Conservation (phyloP, 2,113 vertebrate species). For the Alosa alosa region DNA sequence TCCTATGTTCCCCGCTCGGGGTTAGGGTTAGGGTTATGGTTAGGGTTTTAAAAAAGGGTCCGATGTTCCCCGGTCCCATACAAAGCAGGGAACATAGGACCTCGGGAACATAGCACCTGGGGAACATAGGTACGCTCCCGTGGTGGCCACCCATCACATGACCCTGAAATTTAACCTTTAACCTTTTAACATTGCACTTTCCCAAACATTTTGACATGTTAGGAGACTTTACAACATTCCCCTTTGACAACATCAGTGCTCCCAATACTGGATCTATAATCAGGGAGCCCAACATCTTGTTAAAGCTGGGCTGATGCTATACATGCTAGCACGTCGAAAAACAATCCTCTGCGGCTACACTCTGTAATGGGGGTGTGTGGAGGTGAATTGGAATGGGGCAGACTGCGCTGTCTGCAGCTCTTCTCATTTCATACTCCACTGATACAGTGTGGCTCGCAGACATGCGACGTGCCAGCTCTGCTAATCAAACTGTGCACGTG, state of each 20-base stretch:
- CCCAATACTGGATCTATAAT: too few species aligned
- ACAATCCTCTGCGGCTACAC: not conserved
- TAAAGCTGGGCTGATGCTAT: not conserved
- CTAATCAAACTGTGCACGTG: slow-evolving; percentile 66
- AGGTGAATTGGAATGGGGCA: slow-evolving; percentile 35
- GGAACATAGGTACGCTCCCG: too few species aligned
- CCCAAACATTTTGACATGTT: too few species aligned
- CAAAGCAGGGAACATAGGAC: too few species aligned
- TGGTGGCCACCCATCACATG: too few species aligned
- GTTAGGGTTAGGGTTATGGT: too few species aligned
- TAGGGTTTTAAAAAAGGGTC: too few species aligned
- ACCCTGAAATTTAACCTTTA: too few species aligned
- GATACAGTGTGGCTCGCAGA: slow-evolving; percentile 54
- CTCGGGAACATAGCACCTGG: too few species aligned
- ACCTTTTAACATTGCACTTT: too few species aligned
- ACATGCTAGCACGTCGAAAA: not conserved
- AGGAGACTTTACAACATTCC: not conserved
- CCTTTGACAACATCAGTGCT: not conserved
- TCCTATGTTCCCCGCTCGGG: too few species aligned
- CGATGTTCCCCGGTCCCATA: too few species aligned
- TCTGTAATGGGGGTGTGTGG: not conserved
- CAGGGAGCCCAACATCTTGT: not conserved
- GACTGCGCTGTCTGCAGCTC: slow-evolving; percentile 50
- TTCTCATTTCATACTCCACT: slow-evolving; percentile 56
- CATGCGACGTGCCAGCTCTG: slow-evolving; percentile 53